These are phyloP conservation scores for Brachyhypopomus occidentalis DNA, from an alignment of 2,113 vertebrate species.

Conservation along the genomic window DNA sequence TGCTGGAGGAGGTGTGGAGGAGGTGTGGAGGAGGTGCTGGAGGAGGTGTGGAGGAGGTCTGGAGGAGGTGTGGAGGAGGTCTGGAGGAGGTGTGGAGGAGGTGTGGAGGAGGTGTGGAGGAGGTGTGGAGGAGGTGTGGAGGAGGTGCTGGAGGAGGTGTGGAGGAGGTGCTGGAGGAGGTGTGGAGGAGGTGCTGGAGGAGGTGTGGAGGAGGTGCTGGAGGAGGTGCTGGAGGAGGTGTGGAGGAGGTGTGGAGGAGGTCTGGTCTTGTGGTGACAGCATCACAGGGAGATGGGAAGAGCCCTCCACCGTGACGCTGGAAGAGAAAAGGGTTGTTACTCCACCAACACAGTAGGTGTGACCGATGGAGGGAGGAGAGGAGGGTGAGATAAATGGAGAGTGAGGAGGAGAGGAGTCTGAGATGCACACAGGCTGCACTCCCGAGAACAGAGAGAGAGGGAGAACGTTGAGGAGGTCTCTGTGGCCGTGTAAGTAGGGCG, in stretches of 20 bases:
- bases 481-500: neutral
- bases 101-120: too few species aligned
- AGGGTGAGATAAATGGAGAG: constrained; percentile 26
- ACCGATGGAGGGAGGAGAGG: constrained; percentile 32
- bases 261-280: constrained; percentile 15
- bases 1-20: too few species aligned
- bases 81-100: too few species aligned
- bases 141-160: too few species aligned
- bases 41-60: too few species aligned
- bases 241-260: neutral
- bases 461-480: constrained; percentile 9
- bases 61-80: too few species aligned
- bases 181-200: too few species aligned
- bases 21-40: too few species aligned
- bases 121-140: too few species aligned
- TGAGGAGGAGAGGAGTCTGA: constrained; percentile 27
- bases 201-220: too few species aligned
- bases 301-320: constrained; percentile 49
- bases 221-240: constrained; percentile 53
- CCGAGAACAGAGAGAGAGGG: constrained; percentile 4
- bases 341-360: constrained; percentile 34
- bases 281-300: constrained; percentile 20
- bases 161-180: neutral
- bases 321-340: constrained; percentile 59
- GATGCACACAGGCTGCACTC: neutral